phyloP scores from a whole-genome alignment of 2,113 vertebrate genomes.

The Puntigrus tetrazona region DNA sequence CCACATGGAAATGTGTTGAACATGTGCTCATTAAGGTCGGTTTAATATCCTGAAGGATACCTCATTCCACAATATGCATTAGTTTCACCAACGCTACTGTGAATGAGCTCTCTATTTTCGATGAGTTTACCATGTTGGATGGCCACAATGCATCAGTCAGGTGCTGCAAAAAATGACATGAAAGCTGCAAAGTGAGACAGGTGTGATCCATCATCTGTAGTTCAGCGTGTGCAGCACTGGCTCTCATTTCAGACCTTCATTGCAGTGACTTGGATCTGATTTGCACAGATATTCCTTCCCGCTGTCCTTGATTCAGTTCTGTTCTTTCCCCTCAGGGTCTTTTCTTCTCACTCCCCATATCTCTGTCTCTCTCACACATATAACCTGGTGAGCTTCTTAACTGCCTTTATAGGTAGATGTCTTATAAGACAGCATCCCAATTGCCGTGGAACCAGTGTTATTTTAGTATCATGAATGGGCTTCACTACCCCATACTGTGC shows the following conservation, averaged over 20 bases:
- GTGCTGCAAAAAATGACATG: slow-evolving; percentile 6
- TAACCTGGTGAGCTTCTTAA: neutral
- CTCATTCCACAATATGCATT: neutral
- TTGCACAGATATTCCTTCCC: slow-evolving; percentile 18
- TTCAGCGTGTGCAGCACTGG: neutral
- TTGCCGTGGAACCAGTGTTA: neutral
- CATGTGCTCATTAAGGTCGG: slow-evolving; percentile 21
- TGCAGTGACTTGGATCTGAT: slow-evolving; percentile 21
- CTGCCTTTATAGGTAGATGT: neutral
- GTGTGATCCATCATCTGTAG: slow-evolving; percentile 23
- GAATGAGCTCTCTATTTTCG: neutral
- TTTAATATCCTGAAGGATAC: slow-evolving; percentile 16
- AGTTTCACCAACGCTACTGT: neutral
- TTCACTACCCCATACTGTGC: too few species aligned
- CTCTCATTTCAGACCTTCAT: slow-evolving; percentile 35
- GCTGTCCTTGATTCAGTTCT: slow-evolving; percentile 38
- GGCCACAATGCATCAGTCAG: slow-evolving; percentile 26
- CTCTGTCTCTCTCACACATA: slow-evolving; percentile 6
- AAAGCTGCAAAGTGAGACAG: slow-evolving; percentile 17
- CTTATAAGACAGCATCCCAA: neutral
- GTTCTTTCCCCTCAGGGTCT: slow-evolving; percentile 32
- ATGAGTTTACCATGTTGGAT: neutral
- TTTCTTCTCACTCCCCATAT: neutral
- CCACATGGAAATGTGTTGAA: neutral
- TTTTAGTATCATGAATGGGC: too few species aligned